Conservation (phyloP, 2,888 invertebrate genomes). For the Habrosyne pyritoides region DNA sequence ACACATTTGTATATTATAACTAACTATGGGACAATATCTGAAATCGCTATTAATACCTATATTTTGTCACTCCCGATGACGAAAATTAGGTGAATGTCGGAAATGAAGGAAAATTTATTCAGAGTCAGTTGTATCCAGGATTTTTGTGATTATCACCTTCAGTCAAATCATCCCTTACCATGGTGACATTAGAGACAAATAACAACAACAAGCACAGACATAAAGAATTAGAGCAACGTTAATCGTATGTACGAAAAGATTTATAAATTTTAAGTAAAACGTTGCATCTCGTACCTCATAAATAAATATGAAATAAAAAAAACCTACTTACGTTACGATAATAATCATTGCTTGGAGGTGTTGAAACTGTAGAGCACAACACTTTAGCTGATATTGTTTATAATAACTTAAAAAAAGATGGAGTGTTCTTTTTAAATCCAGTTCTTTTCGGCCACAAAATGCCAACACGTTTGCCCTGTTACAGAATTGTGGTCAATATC, state of each 20-base stretch:
- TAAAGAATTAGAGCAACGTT: too few relatives aligned
- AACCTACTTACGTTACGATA: background rate
- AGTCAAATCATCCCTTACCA: too few relatives aligned
- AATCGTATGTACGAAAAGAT: background rate
- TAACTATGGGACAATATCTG: too few relatives aligned
- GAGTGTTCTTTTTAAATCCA: constrained; percentile 17
- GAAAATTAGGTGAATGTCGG: too few relatives aligned
- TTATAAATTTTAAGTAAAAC: background rate
- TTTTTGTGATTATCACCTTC: too few relatives aligned
- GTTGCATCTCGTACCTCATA: background rate
- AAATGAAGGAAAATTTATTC: too few relatives aligned
- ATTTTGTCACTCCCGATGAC: too few relatives aligned
- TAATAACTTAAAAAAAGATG: constrained; percentile 20
- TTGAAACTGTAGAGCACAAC: background rate
- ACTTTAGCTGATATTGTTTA: background rate
- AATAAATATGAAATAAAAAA: background rate
- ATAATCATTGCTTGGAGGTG: constrained; percentile 5
- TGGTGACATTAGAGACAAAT: too few relatives aligned
- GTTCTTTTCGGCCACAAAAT: constrained; percentile 30
- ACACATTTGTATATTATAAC: too few relatives aligned
- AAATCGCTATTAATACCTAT: too few relatives aligned
- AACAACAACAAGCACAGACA: too few relatives aligned
- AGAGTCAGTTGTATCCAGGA: too few relatives aligned
- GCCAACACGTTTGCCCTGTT: constrained; percentile 34
- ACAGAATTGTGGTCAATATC: constrained; percentile 28